Conservation (phyloP, 2,888 invertebrate genomes). For the Hymenopus coronatus region DNA sequence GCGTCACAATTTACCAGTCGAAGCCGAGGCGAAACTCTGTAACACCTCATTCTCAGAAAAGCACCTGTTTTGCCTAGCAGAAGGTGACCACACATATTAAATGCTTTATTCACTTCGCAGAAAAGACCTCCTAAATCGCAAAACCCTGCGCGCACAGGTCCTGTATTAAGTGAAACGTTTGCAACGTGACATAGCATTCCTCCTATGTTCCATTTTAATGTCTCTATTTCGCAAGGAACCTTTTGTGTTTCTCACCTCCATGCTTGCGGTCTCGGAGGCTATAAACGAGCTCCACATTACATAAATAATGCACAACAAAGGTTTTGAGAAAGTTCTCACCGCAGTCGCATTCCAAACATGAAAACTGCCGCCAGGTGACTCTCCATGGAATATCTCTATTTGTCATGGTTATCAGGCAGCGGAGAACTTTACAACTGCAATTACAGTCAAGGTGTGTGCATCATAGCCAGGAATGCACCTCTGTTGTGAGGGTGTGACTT, state of each 20-base stretch:
- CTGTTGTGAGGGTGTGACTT: no score
- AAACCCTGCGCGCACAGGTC: not conserved
- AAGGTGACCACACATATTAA: not conserved
- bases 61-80: not conserved
- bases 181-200: not conserved
- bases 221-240: not conserved
- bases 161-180: not conserved
- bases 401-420: not conserved
- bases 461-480: not conserved
- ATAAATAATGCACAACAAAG: not conserved
- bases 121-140: not conserved
- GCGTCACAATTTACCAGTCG: no score
- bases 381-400: not conserved
- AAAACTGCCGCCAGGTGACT: not conserved
- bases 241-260: not conserved
- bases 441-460: not conserved
- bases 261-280: not conserved
- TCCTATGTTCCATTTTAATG: not conserved
- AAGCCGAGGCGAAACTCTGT: no score
- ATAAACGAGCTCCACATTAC: not conserved
- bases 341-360: not conserved
- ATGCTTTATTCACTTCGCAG: not conserved
- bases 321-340: not conserved
- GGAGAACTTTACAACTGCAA: not conserved
- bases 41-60: not conserved